A percentile compares a stretch with the other conserved stretches of the same genome.
Conservation (phyloP, 2,113 vertebrate genomes). For the Cynocephalus volans region DNA sequence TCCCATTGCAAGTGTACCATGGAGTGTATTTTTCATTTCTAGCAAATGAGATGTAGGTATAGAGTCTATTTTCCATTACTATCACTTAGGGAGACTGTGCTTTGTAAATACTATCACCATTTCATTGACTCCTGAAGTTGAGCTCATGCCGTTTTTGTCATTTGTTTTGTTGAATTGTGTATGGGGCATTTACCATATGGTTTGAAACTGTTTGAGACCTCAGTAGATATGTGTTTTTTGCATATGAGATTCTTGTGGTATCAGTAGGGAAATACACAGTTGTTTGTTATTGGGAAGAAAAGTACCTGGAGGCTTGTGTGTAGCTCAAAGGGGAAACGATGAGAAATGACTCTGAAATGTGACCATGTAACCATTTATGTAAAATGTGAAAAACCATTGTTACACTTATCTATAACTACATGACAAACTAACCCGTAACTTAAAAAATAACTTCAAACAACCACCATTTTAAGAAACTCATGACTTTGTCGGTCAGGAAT, state of each 20-base stretch:
- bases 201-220: not conserved
- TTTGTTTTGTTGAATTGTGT: constrained; percentile 16
- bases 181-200: constrained; percentile 36
- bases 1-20: not conserved
- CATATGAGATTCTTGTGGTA: not conserved
- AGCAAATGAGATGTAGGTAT: no score
- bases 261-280: not conserved
- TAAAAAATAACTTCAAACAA: not conserved
- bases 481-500: not conserved
- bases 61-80: not conserved
- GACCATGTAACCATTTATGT: not conserved
- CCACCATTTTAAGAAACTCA: not conserved
- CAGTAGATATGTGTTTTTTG: not conserved
- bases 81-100: not conserved
- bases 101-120: not conserved
- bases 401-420: fast-evolving
- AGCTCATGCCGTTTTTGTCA: not conserved
- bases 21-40: not conserved
- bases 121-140: not conserved
- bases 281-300: constrained; percentile 4
- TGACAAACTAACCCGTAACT: not conserved
- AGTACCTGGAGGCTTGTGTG: not conserved
- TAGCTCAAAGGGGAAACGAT: not conserved
- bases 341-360: not conserved
- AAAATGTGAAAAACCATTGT: not conserved